Evolutionary conservation across 1,140 invertebrate species (phyloP), one percentile per base, ranked within the genome.

Genomic region (Drosophila simulans): DNA sequence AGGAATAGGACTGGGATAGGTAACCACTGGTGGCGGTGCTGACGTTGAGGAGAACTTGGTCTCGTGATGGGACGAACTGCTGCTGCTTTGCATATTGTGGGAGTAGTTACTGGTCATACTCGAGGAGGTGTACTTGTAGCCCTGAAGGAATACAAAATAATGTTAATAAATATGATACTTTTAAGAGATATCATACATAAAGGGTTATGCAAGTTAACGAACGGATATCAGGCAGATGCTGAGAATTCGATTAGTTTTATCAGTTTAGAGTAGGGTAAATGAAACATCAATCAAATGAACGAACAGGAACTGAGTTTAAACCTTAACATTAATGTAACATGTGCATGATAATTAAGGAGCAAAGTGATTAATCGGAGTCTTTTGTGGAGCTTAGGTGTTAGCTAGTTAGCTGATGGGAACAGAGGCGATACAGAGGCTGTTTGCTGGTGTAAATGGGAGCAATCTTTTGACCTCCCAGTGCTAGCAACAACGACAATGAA

Each of bases 1-100:
- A 94, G 65, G 86, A 64, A 90, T 77, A 7, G 86, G 86, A 62
- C 71, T 90, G 93, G 94, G 58, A 94, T 94, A 69, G 90, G 93
- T 45, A 90, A 92, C 60, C 52, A 82, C 80, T 4, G 92, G 72
- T 45, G 93, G 75, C 56, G 79, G 4, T 75, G 45, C 80, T 1
- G 43, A n/a, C 0, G 71, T 34, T 92, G 91, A 85, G 92, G 92
- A 82, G 92, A 93, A 91, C 55, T 84, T 66, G 91, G 93, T 85
- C 94, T 84, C 88, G 8, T 75, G 74, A 10, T 73, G 80, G 3
- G 58, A 75, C 5, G 79, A 72, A 10, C 79, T 70, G 57, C 80
- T 88, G 66, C 88, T 90, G 43, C 83, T 91, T n/a, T 86, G 82
- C 42, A 80, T 71, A 11, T 76, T 81, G 5, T 90, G 81, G 92